Conservation (phyloP, 2,888 invertebrate genomes). For the Drosophila parthenogenetica region DNA sequence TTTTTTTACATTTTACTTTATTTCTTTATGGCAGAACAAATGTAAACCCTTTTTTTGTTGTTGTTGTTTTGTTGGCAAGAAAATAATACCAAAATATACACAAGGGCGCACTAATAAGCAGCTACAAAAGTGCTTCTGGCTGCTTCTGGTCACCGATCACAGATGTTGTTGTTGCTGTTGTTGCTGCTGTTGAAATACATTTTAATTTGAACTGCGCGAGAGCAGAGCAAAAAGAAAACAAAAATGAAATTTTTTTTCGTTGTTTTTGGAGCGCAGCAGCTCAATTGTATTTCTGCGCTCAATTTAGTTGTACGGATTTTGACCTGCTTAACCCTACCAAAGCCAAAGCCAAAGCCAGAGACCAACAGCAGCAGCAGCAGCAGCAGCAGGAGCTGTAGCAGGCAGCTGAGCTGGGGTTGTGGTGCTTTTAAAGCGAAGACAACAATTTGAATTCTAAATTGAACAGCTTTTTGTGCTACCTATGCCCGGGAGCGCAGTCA, state of each 20-base stretch:
- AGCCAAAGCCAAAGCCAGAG: constrained; percentile 48
- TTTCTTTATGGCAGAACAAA: constrained; percentile 17
- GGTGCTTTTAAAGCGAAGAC: constrained; percentile 66
- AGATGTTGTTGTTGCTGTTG: constrained; percentile 43
- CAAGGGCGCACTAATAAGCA: constrained; percentile 75
- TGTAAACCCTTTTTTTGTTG: constrained; percentile 12
- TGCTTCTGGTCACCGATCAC: constrained; percentile 75
- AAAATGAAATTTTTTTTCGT: constrained; percentile 56
- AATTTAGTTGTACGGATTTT: constrained; percentile 84
- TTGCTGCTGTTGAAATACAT: constrained; percentile 68
- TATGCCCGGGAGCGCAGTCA: constrained; percentile 73
- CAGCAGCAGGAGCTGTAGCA: constrained; percentile 25
- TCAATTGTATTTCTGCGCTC: constrained; percentile 82
- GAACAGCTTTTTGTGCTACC: constrained; percentile 82
- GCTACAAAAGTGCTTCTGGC: constrained; percentile 80
- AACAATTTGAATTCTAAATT: constrained; percentile 82
- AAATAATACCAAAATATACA: constrained; percentile 53
- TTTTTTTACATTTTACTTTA: constrained; percentile 13
- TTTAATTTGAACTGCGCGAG: constrained; percentile 68
- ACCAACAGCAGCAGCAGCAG: constrained; percentile 49
- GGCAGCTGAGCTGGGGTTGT: constrained; percentile 31
- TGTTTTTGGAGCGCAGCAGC: constrained; percentile 27
- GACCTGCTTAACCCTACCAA: constrained; percentile 83
- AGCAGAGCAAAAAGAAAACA: constrained; percentile 22
- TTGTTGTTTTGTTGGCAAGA: background rate